Base-by-base conservation (phyloP, 2,113 vertebrate species). In the Hipposideros armiger region DNA sequence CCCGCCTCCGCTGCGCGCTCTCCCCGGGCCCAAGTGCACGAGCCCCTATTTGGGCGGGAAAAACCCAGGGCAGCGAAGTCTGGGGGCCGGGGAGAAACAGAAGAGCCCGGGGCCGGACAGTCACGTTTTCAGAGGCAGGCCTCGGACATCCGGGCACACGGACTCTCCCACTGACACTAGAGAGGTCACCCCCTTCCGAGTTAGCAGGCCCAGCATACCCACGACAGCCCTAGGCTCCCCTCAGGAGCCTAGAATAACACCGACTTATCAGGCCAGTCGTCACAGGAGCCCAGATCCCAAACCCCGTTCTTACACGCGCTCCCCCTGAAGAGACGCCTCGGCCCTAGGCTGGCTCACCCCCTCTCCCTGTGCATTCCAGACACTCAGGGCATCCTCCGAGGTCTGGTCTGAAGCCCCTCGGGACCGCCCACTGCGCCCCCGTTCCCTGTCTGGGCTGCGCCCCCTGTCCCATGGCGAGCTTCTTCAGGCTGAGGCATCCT, bases 341-440 rank as follows among this genome's bases (percentile, higher is more conserved):
- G 20, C n/a, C 58, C 64, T n/a, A 0, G 19, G 40, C 2, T 3
- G 54, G 1, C 32, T 17, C 17, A 15, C 3, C 11, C 16, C 11
- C 40, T 32, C 66, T 50, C 66, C 9, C 11, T 0, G 4, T 32
- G 26, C 86, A 19, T 32, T 45, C 42, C 1, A 6, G 52, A 36
- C 26, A 54, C 22, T 4, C 10, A 9, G 4, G 70, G 45, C 36
- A 58, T 69, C 22, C 47, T 30, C 22, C 50, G 14, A 3, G 72
- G 14, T 72, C 32, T 16, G 22, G 24, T 62, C 60, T 20, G 67
- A n/a, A 3, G 13, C 10, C 30, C 62, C 30, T n/a, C 30, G 0
- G 11, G 54, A 54, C 52, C 52, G 15, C 14, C 47, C 52, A 54
- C 52, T 54, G 2, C 52, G 5, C 47, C 52, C 45, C 40, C 32